phyloP scores from a whole-genome alignment of 2,888 invertebrate species.

The Xestoiulus laeticollis region DNA sequence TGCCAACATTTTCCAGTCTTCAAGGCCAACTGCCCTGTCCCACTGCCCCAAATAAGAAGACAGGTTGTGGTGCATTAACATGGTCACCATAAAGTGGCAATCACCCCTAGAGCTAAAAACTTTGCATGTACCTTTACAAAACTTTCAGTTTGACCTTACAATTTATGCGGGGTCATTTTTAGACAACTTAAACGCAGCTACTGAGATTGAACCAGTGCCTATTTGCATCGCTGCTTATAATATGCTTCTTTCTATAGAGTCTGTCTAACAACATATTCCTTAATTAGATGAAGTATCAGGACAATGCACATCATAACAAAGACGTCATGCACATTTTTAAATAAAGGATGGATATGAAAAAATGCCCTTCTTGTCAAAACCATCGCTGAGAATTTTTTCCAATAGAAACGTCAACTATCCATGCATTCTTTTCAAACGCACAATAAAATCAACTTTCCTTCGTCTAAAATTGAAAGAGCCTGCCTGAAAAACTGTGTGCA shows the following conservation, averaged over 20 bases:
- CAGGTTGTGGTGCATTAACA: neutral
- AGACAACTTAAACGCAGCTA: neutral
- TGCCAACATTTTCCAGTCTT: neutral
- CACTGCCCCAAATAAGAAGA: neutral
- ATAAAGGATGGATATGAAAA: neutral
- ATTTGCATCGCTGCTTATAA: neutral
- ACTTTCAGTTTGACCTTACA: neutral
- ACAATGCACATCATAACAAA: neutral
- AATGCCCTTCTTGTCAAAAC: neutral
- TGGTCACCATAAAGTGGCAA: neutral
- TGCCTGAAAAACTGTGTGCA: too few species aligned
- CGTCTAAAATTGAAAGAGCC: neutral
- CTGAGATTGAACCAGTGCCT: neutral
- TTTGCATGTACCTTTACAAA: neutral
- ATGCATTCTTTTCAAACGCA: neutral
- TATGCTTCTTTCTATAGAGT: too few species aligned
- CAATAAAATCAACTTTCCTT: neutral
- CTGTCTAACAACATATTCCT: neutral
- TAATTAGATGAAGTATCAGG: neutral
- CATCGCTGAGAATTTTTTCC: neutral
- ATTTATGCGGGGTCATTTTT: neutral
- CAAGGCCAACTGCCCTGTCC: slow-evolving; percentile 36
- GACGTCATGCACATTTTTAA: neutral
- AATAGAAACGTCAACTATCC: neutral
- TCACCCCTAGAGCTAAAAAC: neutral